phyloP scores from a whole-genome alignment of 2,888 invertebrate species.

The Hipparchia semele region DNA sequence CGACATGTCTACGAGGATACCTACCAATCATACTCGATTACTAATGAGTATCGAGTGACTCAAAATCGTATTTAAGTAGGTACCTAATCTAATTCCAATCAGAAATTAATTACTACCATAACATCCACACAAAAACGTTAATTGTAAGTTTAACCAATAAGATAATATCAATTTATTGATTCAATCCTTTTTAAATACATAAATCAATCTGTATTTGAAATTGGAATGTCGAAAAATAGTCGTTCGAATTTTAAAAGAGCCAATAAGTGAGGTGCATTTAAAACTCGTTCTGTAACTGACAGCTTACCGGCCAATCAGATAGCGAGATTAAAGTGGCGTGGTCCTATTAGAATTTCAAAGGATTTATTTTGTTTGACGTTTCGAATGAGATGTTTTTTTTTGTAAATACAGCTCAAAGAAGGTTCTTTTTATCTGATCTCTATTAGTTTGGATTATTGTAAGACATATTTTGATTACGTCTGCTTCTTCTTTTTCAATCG shows the following conservation, averaged over 20 bases:
- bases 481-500: too few relatives aligned
- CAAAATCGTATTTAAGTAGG: not conserved
- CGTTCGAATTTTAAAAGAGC: conserved; percentile 57
- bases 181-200: not conserved
- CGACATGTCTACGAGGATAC: not conserved
- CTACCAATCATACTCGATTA: not conserved
- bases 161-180: not conserved
- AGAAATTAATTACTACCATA: conserved; percentile 5
- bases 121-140: not conserved
- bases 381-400: conserved; percentile 21
- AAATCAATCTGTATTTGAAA: conserved; percentile 8
- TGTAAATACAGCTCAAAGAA: not conserved
- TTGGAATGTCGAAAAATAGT: conserved; percentile 13
- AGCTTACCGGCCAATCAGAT: conserved; percentile 77
- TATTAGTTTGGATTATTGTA: too few relatives aligned
- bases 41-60: not conserved
- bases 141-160: not conserved
- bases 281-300: conserved; percentile 75
- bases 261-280: conserved; percentile 73
- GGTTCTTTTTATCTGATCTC: not conserved
- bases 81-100: not conserved
- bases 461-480: too few relatives aligned
- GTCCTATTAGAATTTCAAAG: conserved; percentile 69
- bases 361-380: conserved; percentile 51
- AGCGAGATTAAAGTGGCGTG: conserved; percentile 63